Evolutionary conservation across 2,888 invertebrate species (phyloP), one percentile per base, ranked within the genome.

Genomic region (Dynastes hyllus): DNA sequence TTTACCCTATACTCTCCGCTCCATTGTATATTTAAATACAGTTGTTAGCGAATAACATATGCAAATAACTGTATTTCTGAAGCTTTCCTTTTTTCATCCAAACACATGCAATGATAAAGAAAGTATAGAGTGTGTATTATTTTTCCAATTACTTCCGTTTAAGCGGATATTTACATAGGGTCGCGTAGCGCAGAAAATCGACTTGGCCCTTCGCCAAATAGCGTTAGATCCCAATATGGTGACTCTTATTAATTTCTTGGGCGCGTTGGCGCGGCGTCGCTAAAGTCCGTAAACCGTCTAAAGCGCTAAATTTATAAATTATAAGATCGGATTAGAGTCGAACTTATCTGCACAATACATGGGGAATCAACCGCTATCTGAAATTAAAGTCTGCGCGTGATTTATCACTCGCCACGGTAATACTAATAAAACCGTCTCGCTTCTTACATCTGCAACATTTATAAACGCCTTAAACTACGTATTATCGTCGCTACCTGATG

Each of bases 321-420:
- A 70, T 70, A 70, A 70, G 53, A 70, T 70, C 70, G 70, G 53
- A 51, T 70, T 70, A 70, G 29, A 70, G 13, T 32, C 5, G 51
- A 70, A 53, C 70, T 53, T 70, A 70, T 70, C 70, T 70, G 29
- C 70, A 37, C 70, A 55, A 53, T 70, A 70, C 70, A 70, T 45
- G 69, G 29, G 32, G 70, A n/a, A 70, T 70, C 53, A 27, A 53
- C 53, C 53, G 70, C 40, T 70, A 70, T 70, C 70, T 70, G 32
- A 70, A 70, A 70, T 70, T 70, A 70, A 70, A 70, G 53, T 70
- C 53, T 53, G 53, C 53, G 53, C 53, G 70, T 70, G 53, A 51
- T 53, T 70, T 70, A 53, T 70, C 27, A 32, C 29, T 11, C 45
- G 2, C 11, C 11, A 27, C 22, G 3, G 8, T 50, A 13, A 32